Conservation (phyloP, 2,113 vertebrate species). For the Cnemophilus loriae region DNA sequence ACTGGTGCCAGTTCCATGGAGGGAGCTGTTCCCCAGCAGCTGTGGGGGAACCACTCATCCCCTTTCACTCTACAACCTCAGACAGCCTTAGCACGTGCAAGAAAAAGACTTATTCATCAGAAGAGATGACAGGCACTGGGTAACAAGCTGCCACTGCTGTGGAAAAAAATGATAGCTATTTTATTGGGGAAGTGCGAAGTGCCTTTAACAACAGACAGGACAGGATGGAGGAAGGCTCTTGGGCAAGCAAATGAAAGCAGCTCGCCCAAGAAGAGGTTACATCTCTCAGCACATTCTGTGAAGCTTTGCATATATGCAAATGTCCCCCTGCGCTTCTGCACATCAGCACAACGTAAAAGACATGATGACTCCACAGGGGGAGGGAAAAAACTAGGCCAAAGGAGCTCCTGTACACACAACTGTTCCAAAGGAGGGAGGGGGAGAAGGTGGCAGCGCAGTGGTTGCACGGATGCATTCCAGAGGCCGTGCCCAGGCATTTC, state of each 20-base stretch:
- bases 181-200: not conserved
- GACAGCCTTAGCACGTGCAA: accelerated
- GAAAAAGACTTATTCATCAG: not conserved
- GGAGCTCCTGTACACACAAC: not conserved
- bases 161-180: not conserved
- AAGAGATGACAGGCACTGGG: not conserved
- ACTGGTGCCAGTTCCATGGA: not conserved
- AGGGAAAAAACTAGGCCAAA: not conserved
- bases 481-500: not conserved
- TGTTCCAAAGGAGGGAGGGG: not conserved
- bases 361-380: not conserved
- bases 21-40: not conserved
- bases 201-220: not conserved
- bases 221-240: not conserved
- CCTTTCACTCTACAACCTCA: not conserved
- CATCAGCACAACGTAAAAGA: not conserved
- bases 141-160: not conserved
- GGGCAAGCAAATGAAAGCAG: not conserved
- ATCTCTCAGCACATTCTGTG: not conserved
- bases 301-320: not conserved
- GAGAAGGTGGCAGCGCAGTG: accelerated
- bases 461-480: not conserved
- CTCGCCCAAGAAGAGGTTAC: not conserved
- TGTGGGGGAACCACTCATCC: accelerated
- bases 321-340: not conserved